Percentiles rank a stretch among this genome's conserved stretches.
Conservation (phyloP, 2,888 invertebrate genomes). For the Papilio elwesi region DNA sequence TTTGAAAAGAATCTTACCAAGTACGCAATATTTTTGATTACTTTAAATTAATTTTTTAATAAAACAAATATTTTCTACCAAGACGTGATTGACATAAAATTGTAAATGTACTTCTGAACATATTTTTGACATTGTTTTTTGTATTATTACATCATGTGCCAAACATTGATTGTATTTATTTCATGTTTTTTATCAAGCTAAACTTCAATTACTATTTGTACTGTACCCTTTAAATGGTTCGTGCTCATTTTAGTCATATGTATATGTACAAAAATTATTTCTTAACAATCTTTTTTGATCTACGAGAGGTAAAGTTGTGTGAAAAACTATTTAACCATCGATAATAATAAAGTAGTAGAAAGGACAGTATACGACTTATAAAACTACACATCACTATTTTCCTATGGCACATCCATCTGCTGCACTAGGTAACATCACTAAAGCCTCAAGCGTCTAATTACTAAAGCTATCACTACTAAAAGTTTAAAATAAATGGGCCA, state of each 20-base stretch:
- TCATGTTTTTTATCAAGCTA: constrained; percentile 6
- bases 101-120: neutral
- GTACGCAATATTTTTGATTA: constrained; percentile 1
- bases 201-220: constrained; percentile 29
- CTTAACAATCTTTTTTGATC: neutral
- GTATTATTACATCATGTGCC: neutral
- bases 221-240: constrained; percentile 29
- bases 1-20: constrained; percentile 3
- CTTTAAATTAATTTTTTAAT: neutral
- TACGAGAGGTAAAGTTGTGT: neutral
- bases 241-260: constrained; percentile 18
- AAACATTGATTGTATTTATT: neutral
- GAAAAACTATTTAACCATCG: neutral
- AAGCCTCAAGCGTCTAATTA: neutral
- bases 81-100: neutral
- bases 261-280: constrained; percentile 29
- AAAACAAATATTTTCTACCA: neutral
- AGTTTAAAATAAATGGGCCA: too few relatives aligned
- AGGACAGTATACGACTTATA: neutral
- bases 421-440: neutral
- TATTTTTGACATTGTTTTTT: neutral
- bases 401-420: constrained; percentile 13
- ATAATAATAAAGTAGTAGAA: neutral
- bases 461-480: neutral
- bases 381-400: neutral